These are phyloP conservation scores for Aquatica leii DNA, from an alignment of 2,888 invertebrate genomes.

Conservation along the genomic window DNA sequence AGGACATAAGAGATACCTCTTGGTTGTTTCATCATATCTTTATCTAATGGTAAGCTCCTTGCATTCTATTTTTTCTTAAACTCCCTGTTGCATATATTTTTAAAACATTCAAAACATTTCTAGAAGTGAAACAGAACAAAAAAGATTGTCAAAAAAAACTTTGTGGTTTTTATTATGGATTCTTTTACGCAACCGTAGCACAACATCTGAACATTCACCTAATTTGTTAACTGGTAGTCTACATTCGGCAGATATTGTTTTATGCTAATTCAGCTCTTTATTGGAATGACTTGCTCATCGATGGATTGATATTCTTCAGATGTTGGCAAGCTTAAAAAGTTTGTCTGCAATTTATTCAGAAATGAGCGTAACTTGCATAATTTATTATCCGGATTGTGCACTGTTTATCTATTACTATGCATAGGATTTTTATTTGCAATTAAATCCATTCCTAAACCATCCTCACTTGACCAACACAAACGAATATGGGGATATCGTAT, in stretches of 20 bases:
- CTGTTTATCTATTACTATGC: too few relatives aligned
- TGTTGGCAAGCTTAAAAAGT: too few relatives aligned
- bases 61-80: not conserved
- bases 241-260: too few relatives aligned
- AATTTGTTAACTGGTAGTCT: not conserved
- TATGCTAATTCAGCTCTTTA: too few relatives aligned
- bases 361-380: not conserved
- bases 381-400: too few relatives aligned
- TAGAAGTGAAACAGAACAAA: not conserved
- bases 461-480: too few relatives aligned
- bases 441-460: not conserved
- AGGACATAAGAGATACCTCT: not conserved
- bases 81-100: not conserved
- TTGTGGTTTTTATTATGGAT: not conserved
- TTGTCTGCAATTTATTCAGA: not conserved
- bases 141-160: too few relatives aligned
- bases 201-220: too few relatives aligned
- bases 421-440: not conserved
- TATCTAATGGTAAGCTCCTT: not conserved
- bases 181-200: not conserved
- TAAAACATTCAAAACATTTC: not conserved
- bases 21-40: not conserved
- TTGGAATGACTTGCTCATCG: too few relatives aligned
- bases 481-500: too few relatives aligned
- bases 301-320: not conserved